phyloP scores from a whole-genome alignment of 2,797 vertebrate species.

The Manis pentadactyla region DNA sequence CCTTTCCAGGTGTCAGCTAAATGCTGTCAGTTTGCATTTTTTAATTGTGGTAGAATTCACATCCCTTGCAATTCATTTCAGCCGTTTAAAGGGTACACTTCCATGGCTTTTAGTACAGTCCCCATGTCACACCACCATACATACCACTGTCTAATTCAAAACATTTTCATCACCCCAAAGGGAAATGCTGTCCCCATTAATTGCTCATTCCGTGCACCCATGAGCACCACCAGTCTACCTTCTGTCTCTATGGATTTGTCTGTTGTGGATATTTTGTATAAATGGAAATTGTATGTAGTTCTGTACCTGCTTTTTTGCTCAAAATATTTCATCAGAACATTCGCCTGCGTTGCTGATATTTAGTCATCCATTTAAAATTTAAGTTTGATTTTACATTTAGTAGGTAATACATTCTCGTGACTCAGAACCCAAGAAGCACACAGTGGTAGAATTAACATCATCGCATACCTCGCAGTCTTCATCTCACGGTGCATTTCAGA shows the following conservation, averaged over 20 bases:
- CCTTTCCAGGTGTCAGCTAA: not conserved
- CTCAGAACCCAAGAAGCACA: not conserved
- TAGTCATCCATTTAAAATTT: not conserved
- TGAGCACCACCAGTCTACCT: not conserved
- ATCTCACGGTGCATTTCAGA: accelerated
- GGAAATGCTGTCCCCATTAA: not conserved
- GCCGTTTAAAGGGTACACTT: not conserved
- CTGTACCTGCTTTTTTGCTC: not conserved
- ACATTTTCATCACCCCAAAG: not conserved
- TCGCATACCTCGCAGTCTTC: not conserved
- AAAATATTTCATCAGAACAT: not conserved
- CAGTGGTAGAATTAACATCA: too few species aligned
- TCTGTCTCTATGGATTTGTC: not conserved
- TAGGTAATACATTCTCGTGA: not conserved
- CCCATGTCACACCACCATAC: not conserved
- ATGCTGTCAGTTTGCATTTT: not conserved
- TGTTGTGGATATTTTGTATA: not conserved
- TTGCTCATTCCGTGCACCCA: too few species aligned
- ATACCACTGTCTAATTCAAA: not conserved
- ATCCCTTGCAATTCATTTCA: not conserved
- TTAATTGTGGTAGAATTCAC: not conserved
- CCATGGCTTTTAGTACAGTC: not conserved
- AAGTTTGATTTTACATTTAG: not conserved
- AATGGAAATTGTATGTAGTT: not conserved
- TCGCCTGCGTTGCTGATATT: not conserved